These are phyloP conservation scores for Pangasius sanitwongsei DNA, from an alignment of 2,797 vertebrate genomes.

Conservation along the genomic window DNA sequence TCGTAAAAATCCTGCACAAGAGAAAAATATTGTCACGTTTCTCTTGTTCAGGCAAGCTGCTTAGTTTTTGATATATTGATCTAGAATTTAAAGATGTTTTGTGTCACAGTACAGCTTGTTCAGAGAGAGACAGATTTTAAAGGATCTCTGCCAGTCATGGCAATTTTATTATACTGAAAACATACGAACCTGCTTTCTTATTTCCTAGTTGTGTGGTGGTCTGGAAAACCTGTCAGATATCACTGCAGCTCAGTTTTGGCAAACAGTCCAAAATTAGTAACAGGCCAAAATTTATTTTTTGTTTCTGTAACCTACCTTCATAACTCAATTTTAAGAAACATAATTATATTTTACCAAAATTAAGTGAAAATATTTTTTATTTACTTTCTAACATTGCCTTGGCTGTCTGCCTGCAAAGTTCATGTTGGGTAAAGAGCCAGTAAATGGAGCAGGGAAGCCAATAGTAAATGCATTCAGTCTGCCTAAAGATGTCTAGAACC, in stretches of 20 bases:
- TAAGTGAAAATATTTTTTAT: too few species aligned
- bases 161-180: background rate
- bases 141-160: background rate
- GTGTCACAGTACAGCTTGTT: background rate
- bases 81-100: background rate
- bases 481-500: background rate
- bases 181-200: background rate
- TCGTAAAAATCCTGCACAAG: background rate
- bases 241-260: background rate
- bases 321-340: background rate
- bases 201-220: background rate
- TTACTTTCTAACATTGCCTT: too few species aligned
- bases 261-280: background rate
- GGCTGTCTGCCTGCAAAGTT: background rate
- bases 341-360: background rate
- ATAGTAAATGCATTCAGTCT: background rate
- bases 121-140: background rate
- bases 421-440: background rate
- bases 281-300: background rate
- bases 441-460: background rate
- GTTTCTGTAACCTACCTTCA: background rate
- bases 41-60: conserved; percentile 11
- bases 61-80: background rate
- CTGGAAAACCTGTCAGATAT: background rate
- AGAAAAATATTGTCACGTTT: background rate